Conservation (phyloP, 2,113 vertebrate genomes). For the Orthochromis malagaraziensis region DNA sequence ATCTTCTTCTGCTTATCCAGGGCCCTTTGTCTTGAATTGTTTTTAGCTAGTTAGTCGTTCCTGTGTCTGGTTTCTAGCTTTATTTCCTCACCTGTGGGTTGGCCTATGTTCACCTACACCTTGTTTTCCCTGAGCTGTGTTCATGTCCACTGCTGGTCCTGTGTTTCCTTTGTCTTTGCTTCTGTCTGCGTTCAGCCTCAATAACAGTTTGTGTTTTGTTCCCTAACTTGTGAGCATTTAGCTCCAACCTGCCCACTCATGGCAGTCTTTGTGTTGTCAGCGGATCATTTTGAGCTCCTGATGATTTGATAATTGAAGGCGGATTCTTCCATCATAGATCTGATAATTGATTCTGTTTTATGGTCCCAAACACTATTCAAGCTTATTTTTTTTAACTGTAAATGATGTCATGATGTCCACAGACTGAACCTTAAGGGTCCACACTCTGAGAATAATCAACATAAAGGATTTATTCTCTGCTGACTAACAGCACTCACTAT, state of each 20-base stretch:
- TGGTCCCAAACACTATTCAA: rapidly evolving
- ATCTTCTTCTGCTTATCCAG: no score
- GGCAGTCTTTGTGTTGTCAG: rapidly evolving
- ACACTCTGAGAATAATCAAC: rapidly evolving
- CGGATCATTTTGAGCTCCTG: not conserved
- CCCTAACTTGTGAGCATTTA: rapidly evolving
- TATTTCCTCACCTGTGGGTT: rapidly evolving
- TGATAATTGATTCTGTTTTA: not conserved
- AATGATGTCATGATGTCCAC: not conserved
- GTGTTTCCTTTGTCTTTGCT: not conserved
- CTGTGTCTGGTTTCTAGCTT: not conserved
- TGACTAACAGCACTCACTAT: rapidly evolving
- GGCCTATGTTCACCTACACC: rapidly evolving
- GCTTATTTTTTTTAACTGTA: rapidly evolving
- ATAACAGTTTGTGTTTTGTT: not conserved
- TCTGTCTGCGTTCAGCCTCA: not conserved
- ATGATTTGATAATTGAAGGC: no score
- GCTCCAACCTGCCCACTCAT: not conserved
- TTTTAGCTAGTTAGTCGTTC: rapidly evolving
- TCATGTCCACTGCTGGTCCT: rapidly evolving
- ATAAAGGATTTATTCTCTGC: not conserved
- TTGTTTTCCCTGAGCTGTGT: rapidly evolving
- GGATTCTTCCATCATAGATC: no score
- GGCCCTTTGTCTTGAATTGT: rapidly evolving
- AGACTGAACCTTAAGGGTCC: not conserved